Evolutionary conservation across 2,113 vertebrate species (phyloP).

Genomic region (Crotalus horridus): DNA sequence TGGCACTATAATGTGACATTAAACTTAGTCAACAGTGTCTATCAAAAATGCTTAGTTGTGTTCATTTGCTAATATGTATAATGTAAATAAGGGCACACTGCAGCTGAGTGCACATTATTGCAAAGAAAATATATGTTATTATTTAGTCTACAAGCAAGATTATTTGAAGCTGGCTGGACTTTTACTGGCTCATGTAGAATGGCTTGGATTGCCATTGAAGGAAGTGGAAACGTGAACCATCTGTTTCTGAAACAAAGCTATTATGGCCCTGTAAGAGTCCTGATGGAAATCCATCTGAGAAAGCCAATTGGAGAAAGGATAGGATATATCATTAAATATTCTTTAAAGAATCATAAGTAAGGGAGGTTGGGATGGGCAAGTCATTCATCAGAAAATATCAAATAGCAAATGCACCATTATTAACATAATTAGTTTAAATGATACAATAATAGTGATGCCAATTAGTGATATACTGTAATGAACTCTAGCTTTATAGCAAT

Average conservation of each 20-base stretch:
- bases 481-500: background rate
- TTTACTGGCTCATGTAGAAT: background rate
- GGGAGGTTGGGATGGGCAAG: too few relatives aligned
- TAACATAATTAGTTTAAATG: constrained; percentile 1
- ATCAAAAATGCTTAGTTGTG: background rate
- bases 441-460: background rate
- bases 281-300: background rate
- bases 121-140: background rate
- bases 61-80: background rate
- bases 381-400: background rate
- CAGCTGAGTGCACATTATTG: background rate
- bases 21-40: background rate
- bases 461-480: background rate
- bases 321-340: background rate
- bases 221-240: background rate
- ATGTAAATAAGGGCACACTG: background rate
- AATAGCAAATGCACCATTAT: background rate
- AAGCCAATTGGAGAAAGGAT: background rate
- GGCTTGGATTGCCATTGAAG: background rate
- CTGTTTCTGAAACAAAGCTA: background rate
- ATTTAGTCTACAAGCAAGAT: background rate
- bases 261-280: too few relatives aligned
- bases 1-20: background rate
- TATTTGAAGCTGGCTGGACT: background rate
- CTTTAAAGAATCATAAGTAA: background rate